Conservation (phyloP, 2,113 vertebrate genomes). For the Mungos mungo region DNA sequence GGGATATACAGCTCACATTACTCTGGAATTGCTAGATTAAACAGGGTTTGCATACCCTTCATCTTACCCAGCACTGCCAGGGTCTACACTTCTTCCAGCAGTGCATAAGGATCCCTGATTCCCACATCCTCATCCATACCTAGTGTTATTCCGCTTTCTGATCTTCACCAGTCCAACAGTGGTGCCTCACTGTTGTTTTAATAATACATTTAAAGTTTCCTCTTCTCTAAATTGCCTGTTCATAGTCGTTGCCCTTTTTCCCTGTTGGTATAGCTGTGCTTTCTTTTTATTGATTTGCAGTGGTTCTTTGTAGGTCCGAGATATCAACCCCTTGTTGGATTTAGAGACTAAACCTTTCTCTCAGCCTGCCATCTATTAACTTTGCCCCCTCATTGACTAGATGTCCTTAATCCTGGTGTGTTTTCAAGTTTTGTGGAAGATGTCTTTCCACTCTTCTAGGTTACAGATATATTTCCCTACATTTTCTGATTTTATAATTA, state of each 20-base stretch:
- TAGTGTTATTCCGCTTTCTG: neutral
- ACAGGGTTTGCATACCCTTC: accelerated
- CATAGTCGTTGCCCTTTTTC: neutral
- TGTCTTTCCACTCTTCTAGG: neutral
- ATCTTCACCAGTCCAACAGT: neutral
- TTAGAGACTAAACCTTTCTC: neutral
- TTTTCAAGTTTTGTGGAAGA: neutral
- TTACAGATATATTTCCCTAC: neutral
- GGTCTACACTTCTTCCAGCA: neutral
- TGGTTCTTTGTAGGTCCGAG: neutral
- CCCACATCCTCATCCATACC: neutral
- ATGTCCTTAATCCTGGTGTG: neutral
- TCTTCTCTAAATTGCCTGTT: neutral
- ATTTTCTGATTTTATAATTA: neutral
- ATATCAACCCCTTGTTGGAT: neutral
- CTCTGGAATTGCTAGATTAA: neutral
- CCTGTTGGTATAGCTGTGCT: neutral
- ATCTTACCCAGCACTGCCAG: no score
- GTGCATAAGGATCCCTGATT: accelerated
- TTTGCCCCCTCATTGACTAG: neutral
- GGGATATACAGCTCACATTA: neutral
- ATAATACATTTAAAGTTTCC: neutral
- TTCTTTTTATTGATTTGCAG: neutral
- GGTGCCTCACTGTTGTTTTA: neutral
- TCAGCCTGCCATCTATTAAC: neutral